phyloP scores from a whole-genome alignment of 30 jellyfish, hydroid and myxozoan genomes.

The Hydractinia echinata region DNA sequence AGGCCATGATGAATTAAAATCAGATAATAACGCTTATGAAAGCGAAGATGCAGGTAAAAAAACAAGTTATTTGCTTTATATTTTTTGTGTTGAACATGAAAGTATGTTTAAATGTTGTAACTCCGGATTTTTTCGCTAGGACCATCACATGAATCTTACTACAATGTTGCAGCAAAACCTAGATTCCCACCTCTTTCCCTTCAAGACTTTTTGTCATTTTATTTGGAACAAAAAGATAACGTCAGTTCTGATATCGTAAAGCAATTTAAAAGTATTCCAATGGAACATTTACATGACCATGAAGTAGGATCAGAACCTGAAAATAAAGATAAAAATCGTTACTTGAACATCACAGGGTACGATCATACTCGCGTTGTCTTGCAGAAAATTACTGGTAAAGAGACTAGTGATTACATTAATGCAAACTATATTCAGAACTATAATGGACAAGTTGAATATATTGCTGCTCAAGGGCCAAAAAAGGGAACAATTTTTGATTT shows the following conservation, averaged over 20 bases:
- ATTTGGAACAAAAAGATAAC: slow-evolving; percentile 5
- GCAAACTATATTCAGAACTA: slow-evolving; percentile 27
- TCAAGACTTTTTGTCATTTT: slow-evolving; percentile 14
- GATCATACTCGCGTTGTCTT: slow-evolving; percentile 24
- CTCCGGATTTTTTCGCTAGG: slow-evolving; percentile 26
- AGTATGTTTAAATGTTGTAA: too few relatives aligned
- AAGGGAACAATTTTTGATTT: slow-evolving; percentile 25
- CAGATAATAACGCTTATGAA: too few relatives aligned
- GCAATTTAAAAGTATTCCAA: slow-evolving; percentile 26
- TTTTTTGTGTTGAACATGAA: too few relatives aligned
- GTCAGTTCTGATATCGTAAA: not conserved
- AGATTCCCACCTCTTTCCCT: slow-evolving; percentile 3
- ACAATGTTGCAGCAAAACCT: not conserved
- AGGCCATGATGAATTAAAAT: too few relatives aligned
- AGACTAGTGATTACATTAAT: slow-evolving; percentile 18
- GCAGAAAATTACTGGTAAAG: not conserved
- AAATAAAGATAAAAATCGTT: slow-evolving; percentile 14
- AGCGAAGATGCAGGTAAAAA: too few relatives aligned
- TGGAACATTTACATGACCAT: not conserved
- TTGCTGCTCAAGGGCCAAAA: slow-evolving; percentile 36
- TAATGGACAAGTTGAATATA: not conserved
- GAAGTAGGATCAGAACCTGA: slow-evolving; percentile 10
- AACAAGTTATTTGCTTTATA: too few relatives aligned
- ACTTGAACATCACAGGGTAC: slow-evolving; percentile 20
- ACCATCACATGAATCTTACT: slow-evolving; percentile 52